Percentiles rank a stretch among this genome's conserved stretches.
Conservation (phyloP, 35 echinoderm and acorn worm species). For the Heliocidaris erythrogramma region DNA sequence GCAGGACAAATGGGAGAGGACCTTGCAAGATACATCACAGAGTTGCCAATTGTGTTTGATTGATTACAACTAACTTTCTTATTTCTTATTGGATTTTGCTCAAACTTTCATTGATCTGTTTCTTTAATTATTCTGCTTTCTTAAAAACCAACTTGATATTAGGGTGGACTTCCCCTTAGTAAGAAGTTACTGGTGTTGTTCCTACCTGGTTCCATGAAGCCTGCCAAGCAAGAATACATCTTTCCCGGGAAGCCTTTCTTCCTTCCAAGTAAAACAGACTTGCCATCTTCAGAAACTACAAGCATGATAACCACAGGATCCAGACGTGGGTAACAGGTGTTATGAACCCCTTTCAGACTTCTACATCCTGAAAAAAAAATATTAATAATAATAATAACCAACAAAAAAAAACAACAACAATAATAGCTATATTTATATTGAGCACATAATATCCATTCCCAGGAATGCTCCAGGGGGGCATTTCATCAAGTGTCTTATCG, state of each 20-base stretch:
- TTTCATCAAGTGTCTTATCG: no score
- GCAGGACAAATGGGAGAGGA: no score
- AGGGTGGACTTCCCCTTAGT: no score
- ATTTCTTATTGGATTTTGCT: no score
- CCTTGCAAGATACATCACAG: no score
- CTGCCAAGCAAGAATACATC: conserved; percentile 94
- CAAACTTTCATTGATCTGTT: no score
- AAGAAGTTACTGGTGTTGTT: neutral
- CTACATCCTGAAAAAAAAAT: conserved; percentile 66
- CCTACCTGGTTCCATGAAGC: conserved; percentile 99
- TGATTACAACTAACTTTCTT: no score
- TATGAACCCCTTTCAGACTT: conserved; percentile 77
- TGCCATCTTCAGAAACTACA: conserved; percentile 84
- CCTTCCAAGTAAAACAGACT: conserved; percentile 79
- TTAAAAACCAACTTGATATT: neutral
- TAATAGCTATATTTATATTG: no score
- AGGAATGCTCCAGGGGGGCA: no score
- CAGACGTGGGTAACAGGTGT: conserved; percentile 92
- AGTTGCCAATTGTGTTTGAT: no score
- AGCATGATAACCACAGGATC: conserved; percentile 95
- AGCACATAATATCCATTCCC: no score
- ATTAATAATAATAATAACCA: neutral
- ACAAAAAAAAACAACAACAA: neutral
- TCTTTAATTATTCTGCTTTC: no score
- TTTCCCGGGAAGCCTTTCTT: conserved; percentile 85